Conservation (phyloP, 2,113 vertebrate genomes). For the Cercopithecus mona region DNA sequence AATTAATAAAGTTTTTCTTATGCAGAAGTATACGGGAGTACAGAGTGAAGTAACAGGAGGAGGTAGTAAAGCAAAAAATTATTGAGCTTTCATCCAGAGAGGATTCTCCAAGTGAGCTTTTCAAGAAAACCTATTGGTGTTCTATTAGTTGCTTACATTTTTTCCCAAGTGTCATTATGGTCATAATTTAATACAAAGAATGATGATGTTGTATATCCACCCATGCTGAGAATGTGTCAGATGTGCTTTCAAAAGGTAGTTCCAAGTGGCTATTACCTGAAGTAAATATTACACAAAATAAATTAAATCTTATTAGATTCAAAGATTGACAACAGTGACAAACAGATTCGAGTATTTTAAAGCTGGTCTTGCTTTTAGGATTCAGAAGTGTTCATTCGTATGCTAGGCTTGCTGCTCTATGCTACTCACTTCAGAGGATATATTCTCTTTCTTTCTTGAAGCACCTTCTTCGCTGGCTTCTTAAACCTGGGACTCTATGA, state of each 20-base stretch:
- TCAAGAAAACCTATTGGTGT: not conserved
- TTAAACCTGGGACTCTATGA: not conserved
- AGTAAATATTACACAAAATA: not conserved
- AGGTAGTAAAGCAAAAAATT: not conserved
- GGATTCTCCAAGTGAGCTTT: not conserved
- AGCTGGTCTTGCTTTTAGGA: not conserved
- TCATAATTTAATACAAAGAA: slow-evolving; percentile 24
- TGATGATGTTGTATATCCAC: not conserved
- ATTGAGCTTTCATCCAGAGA: not conserved
- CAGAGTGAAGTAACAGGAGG: not conserved
- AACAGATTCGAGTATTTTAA: not conserved
- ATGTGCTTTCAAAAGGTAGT: not conserved
- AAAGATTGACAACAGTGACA: not conserved
- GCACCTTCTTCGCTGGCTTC: not conserved
- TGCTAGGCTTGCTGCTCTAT: not conserved
- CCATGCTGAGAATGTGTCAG: not conserved
- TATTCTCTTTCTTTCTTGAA: not conserved
- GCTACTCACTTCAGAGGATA: not conserved
- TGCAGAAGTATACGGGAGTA: not conserved
- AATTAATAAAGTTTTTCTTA: not conserved
- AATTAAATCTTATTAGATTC: not conserved
- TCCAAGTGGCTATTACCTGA: not conserved
- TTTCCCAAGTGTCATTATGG: not conserved
- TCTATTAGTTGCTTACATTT: not conserved
- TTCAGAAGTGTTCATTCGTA: not conserved